These are phyloP conservation scores for Panulirus ornatus DNA, from an alignment of 1,140 invertebrate genomes.

Conservation along the genomic window DNA sequence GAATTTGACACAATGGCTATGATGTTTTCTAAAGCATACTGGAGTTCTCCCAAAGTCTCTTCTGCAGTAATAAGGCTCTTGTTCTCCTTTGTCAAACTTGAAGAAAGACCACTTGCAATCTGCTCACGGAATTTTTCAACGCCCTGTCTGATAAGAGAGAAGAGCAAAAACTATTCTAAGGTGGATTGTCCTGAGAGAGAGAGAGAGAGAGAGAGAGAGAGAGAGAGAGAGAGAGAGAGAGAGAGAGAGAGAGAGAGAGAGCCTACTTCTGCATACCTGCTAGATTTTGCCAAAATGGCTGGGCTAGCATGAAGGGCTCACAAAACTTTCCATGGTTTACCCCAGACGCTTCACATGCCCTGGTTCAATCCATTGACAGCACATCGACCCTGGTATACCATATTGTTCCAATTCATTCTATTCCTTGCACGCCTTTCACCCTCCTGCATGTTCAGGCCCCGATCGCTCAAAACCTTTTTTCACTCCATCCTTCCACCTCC, in stretches of 20 bases:
- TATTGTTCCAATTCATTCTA: too few relatives aligned
- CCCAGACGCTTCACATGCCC: too few relatives aligned
- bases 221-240: conserved; percentile 10
- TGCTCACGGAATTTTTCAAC: conserved; percentile 30
- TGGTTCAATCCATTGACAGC: too few relatives aligned
- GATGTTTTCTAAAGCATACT: conserved; percentile 44
- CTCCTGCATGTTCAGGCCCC: too few relatives aligned
- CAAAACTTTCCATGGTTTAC: too few relatives aligned
- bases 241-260: conserved; percentile 7
- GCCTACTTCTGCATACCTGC: too few relatives aligned
- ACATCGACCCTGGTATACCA: too few relatives aligned
- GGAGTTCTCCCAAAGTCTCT: conserved; percentile 21
- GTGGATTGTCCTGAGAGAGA: not conserved
- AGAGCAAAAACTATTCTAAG: not conserved
- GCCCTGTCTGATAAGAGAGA: not conserved
- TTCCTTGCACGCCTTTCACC: too few relatives aligned
- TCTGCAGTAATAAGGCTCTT: conserved; percentile 24
- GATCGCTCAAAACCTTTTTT: too few relatives aligned
- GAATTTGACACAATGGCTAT: conserved; percentile 8
- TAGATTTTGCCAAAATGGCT: too few relatives aligned
- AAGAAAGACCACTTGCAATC: conserved; percentile 18
- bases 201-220: not conserved
- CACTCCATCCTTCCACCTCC: too few relatives aligned
- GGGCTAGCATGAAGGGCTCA: too few relatives aligned
- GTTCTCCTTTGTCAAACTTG: conserved; percentile 25